phyloP scores from a whole-genome alignment of 2,888 invertebrate genomes.

The Hypomecis punctinalis region DNA sequence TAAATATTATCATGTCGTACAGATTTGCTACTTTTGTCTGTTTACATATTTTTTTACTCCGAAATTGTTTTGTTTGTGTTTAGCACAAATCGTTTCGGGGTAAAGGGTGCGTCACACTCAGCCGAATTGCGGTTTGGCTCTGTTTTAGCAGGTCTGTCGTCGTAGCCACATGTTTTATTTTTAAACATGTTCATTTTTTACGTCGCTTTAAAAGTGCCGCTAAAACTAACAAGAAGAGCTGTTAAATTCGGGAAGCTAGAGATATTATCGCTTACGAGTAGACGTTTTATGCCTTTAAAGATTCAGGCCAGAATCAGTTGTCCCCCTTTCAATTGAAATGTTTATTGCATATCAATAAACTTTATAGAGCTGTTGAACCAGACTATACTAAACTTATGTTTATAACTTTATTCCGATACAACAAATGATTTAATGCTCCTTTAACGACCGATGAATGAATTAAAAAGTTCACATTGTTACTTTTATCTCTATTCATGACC shows the following conservation, averaged over 20 bases:
- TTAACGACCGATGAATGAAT: slow-evolving; percentile 23
- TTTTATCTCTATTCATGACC: slow-evolving; percentile 17
- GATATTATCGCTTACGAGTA: slow-evolving; percentile 28
- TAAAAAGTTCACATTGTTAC: slow-evolving; percentile 18
- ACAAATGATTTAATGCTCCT: slow-evolving; percentile 29
- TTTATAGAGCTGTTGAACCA: slow-evolving; percentile 44
- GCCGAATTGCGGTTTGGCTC: slow-evolving; percentile 40
- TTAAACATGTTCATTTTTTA: slow-evolving; percentile 50
- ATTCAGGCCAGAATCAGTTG: slow-evolving; percentile 19
- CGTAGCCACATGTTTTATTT: slow-evolving; percentile 46
- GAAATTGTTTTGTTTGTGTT: slow-evolving; percentile 26
- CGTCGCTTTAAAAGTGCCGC: slow-evolving; percentile 52
- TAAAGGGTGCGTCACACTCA: slow-evolving; percentile 40
- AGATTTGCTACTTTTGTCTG: not conserved
- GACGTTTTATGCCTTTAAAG: slow-evolving; percentile 28
- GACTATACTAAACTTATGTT: slow-evolving; percentile 21
- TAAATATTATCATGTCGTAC: not conserved
- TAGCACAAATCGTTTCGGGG: slow-evolving; percentile 43
- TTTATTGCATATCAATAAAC: slow-evolving; percentile 49
- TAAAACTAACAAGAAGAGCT: slow-evolving; percentile 34
- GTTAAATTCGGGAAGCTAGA: slow-evolving; percentile 32
- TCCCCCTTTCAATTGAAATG: slow-evolving; percentile 48
- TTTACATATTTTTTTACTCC: slow-evolving; percentile 7
- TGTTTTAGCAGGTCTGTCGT: slow-evolving; percentile 44
- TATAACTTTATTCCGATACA: slow-evolving; percentile 28